Percentiles rank a stretch among this genome's conserved stretches.
Conservation (phyloP, 2,797 vertebrate genomes). For the Urocyon cinereoargenteus region DNA sequence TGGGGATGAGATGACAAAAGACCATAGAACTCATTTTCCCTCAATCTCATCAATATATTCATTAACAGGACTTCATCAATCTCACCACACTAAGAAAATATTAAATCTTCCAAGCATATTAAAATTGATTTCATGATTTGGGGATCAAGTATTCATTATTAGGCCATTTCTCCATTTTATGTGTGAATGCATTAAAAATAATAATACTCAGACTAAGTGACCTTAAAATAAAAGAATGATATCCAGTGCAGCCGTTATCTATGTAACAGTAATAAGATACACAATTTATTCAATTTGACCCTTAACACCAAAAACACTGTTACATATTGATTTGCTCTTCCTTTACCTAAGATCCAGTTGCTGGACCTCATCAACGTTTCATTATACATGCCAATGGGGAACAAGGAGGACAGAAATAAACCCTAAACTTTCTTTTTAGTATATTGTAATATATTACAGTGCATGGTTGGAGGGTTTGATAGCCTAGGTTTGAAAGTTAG, state of each 20-base stretch:
- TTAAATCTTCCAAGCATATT: conserved; percentile 78
- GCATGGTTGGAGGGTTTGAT: background rate
- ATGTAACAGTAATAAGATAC: conserved; percentile 46
- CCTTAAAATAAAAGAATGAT: conserved; percentile 54
- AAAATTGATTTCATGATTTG: conserved; percentile 79
- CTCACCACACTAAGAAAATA: conserved; percentile 61
- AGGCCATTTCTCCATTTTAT: conserved; percentile 63
- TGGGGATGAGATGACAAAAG: conserved; percentile 42
- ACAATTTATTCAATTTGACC: conserved; percentile 69
- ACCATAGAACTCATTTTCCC: conserved; percentile 34
- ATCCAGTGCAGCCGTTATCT: conserved; percentile 37
- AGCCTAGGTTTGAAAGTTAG: background rate
- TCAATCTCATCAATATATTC: conserved; percentile 62
- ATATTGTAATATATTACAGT: background rate
- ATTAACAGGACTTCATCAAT: conserved; percentile 70
- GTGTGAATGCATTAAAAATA: conserved; percentile 61
- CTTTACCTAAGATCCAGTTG: conserved; percentile 9
- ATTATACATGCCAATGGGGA: background rate
- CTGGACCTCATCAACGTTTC: conserved; percentile 50
- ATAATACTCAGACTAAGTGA: conserved; percentile 13
- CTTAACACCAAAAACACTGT: conserved; percentile 60
- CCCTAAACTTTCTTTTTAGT: background rate
- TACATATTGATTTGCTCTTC: conserved; percentile 67
- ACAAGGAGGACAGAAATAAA: background rate
- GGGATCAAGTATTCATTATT: conserved; percentile 66